Evolutionary conservation across 2,888 invertebrate genomes (phyloP), one percentile per base, ranked within the genome.

Genomic region (Copidosoma aretas): DNA sequence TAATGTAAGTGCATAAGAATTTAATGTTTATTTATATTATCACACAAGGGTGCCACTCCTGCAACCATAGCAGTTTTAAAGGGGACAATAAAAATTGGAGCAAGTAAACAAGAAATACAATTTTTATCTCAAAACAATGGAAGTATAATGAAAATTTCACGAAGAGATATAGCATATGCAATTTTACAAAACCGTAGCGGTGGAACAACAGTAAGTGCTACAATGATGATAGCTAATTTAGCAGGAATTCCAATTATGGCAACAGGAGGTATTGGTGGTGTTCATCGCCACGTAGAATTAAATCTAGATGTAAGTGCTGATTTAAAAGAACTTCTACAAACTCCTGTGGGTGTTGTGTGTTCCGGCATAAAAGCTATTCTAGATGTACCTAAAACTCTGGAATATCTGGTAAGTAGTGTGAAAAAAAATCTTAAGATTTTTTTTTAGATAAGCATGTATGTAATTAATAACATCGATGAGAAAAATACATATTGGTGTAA

Each of bases 301-400:
- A 92, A 93, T 53, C 87, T 97, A 84, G 99, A 99, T 83, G 86
- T 99, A 63, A 98, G 98, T 71, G 95, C 98, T 0, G 99, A 99
- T 85, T 87, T 99, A 61, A 90, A 89, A 10, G 98, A 99, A 84
- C 86, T 99, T 63, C 93, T 96, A 0, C 88, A 91, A 68, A 94
- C 92, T 71, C 91, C 91, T 17, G 91, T 98, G 0, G 90, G 94
- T 57, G 97, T 99, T 10, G 91, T 99, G 1, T 97, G 95, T 75
- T 94, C 97, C 78, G 99, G 99, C 1, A 91, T 97, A 65, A 99
- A 99, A 85, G 97, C 98, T 22, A 98, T 99, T 77, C 87, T 99
- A 68, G 99, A 99, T 83, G 95, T 99, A 76, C 92, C 91, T 4
- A 91, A 91, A 80, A 98, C 98, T 0, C 86, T 99, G 58, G 98